Conservation (phyloP, 1,140 invertebrate species). For the Mylabris phalerata region DNA sequence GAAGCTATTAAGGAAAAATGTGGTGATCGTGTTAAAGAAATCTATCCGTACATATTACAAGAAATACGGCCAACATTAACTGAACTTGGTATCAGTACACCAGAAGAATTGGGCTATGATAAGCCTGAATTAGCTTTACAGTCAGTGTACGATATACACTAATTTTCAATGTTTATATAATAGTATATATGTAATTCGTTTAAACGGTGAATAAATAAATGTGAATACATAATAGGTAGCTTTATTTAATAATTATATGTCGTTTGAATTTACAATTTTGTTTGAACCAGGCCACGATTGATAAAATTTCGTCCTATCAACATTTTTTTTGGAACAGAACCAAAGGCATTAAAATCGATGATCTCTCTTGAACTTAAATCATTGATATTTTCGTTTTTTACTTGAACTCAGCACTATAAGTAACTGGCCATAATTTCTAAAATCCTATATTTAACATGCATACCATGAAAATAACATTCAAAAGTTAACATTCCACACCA, state of each 20-base stretch:
- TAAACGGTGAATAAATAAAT: not conserved
- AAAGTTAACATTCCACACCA: slow-evolving; percentile 15
- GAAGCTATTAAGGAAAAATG: slow-evolving; percentile 90
- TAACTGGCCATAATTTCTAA: slow-evolving; percentile 14
- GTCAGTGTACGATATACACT: slow-evolving; percentile 60
- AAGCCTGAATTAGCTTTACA: slow-evolving; percentile 88
- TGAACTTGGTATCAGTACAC: slow-evolving; percentile 89
- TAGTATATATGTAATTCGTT: not conserved
- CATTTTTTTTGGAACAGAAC: not conserved
- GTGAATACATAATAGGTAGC: slow-evolving; percentile 1
- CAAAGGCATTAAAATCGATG: slow-evolving; percentile 3
- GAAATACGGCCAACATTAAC: slow-evolving; percentile 88
- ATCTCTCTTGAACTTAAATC: too few relatives aligned
- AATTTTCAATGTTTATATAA: slow-evolving; percentile 1
- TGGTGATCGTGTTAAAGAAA: slow-evolving; percentile 66
- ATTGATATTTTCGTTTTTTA: too few relatives aligned
- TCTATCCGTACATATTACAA: slow-evolving; percentile 89
- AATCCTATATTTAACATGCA: slow-evolving; percentile 11
- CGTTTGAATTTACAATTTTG: slow-evolving; percentile 9
- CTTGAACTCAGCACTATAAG: slow-evolving; percentile 2
- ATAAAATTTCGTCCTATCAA: slow-evolving; percentile 8
- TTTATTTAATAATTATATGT: slow-evolving; percentile 8
- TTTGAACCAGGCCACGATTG: slow-evolving; percentile 12
- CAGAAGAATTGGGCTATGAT: slow-evolving; percentile 94
- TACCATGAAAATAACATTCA: slow-evolving; percentile 16